Conservation (phyloP, 2,888 invertebrate genomes). For the Chrysolina americana region DNA sequence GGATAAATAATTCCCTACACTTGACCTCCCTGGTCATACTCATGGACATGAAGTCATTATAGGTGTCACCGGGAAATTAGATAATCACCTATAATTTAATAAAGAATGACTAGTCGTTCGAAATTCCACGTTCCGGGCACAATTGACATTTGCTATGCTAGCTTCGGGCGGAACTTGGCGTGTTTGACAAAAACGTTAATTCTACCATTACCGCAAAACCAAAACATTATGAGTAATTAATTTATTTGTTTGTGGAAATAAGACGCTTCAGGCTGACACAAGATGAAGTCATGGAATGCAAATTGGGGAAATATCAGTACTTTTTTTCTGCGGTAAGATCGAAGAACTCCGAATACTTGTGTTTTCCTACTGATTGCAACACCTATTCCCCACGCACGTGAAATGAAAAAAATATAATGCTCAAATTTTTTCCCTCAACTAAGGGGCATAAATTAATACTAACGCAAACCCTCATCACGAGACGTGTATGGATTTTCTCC, state of each 20-base stretch:
- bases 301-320: neutral
- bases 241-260: slow-evolving; percentile 16
- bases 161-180: slow-evolving; percentile 3
- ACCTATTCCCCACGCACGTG: too few relatives aligned
- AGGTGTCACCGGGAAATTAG: slow-evolving; percentile 12
- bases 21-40: slow-evolving; percentile 11
- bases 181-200: slow-evolving; percentile 21
- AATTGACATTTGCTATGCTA: slow-evolving; percentile 10
- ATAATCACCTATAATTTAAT: slow-evolving; percentile 18
- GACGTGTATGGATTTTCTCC: too few relatives aligned
- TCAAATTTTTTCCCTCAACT: too few relatives aligned
- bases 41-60: slow-evolving; percentile 14
- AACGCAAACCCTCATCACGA: too few relatives aligned
- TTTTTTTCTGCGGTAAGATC: neutral
- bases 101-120: slow-evolving; percentile 5
- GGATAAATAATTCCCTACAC: neutral
- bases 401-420: too few relatives aligned
- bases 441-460: too few relatives aligned
- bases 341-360: too few relatives aligned
- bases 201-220: slow-evolving; percentile 8
- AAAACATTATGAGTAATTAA: slow-evolving; percentile 16
- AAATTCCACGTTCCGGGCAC: slow-evolving; percentile 14
- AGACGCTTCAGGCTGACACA: neutral
- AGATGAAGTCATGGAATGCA: slow-evolving; percentile 10
- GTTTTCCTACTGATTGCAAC: too few relatives aligned